Percentiles rank a stretch among this genome's conserved stretches.
These are phyloP conservation scores for Grapholita molesta DNA, from an alignment of 1,140 invertebrate genomes.

Conservation along the genomic window DNA sequence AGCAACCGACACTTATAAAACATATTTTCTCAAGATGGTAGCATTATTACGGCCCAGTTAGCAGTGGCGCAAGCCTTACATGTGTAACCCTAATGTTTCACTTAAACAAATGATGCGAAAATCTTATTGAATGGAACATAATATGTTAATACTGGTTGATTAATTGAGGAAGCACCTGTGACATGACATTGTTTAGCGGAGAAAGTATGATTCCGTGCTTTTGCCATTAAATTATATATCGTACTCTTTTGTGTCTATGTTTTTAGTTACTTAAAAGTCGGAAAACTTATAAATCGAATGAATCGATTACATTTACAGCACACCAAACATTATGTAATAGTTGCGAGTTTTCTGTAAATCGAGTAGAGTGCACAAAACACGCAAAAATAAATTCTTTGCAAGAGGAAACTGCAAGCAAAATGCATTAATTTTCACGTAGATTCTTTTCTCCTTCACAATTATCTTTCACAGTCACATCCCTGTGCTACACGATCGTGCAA, in stretches of 20 bases:
- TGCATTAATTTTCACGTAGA: neutral
- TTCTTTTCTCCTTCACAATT: neutral
- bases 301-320: neutral
- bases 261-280: neutral
- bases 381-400: neutral
- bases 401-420: neutral
- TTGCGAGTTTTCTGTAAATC: neutral
- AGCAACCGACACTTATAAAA: neutral
- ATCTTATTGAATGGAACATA: slow-evolving; percentile 1
- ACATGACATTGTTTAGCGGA: neutral
- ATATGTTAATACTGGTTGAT: neutral
- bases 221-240: neutral
- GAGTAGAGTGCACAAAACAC: neutral
- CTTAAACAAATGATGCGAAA: slow-evolving; percentile 12
- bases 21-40: neutral
- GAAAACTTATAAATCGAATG: too few relatives aligned
- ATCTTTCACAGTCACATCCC: slow-evolving; percentile 12
- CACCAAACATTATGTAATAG: neutral
- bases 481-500: neutral
- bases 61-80: slow-evolving; percentile 15
- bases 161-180: neutral
- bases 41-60: slow-evolving; percentile 10
- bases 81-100: slow-evolving; percentile 14
- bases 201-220: neutral
- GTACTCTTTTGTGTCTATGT: neutral